Base-by-base conservation (phyloP, 2,797 vertebrate species). In the Smutsia temminckii region DNA sequence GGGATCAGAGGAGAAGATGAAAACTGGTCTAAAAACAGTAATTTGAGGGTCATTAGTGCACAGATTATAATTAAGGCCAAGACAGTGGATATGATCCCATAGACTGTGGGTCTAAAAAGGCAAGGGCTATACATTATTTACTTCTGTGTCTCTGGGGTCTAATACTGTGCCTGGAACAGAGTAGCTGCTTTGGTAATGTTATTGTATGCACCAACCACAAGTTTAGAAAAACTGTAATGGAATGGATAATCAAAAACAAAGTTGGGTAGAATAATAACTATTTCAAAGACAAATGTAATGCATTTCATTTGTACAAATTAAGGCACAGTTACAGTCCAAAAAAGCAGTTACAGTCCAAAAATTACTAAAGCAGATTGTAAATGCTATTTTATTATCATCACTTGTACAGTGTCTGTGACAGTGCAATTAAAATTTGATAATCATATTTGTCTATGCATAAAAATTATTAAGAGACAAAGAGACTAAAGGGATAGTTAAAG, bases 391-490 rank as follows among this genome's bases (percentile, higher is more conserved):
- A 84, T 94, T 34, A 32, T 90, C 23, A 29, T 74, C 81, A 93
- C 93, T 53, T 34, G 13, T 40, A 91, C n/a, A 83, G 68, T 88
- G 40, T 74, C 61, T 78, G 42, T 81, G 96, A 93, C 0, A 1
- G 53, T 61, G 11, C 96, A 97, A 96, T 92, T 95, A 64, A 97
- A 97, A 92, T 95, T 95, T 94, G 96, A 93, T 85, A 85, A 46
- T 79, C 80, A 34, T 84, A 40, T 87, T 94, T 95, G 75, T 95
- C 83, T 96, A 0, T 51, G 96, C 95, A 92, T 89, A 83, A 91
- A 96, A 96, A 94, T 96, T 94, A 97, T 95, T 88, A 96, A 89
- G 86, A 96, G 87, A 92, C 77, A 95, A 91, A 96, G 66, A 95
- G 92, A 96, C 93, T 95, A 94, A 89, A 93, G 78, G 46, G 83